phyloP scores from a whole-genome alignment of 2,797 vertebrate species.

The Steatocranus sp. region DNA sequence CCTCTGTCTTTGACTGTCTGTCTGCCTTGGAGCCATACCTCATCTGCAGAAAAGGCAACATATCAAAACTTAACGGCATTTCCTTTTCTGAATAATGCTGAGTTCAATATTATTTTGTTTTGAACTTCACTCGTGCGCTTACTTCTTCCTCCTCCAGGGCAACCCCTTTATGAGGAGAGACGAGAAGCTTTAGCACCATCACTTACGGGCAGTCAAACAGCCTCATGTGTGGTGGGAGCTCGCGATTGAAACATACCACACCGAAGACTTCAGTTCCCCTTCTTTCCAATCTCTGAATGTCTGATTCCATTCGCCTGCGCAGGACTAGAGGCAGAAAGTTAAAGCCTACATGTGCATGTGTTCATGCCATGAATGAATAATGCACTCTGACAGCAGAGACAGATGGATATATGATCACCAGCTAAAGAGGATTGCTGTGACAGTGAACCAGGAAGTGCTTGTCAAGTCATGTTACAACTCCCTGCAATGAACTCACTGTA shows the following conservation, averaged over 20 bases:
- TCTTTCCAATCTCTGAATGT: slow-evolving; percentile 25
- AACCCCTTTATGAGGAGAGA: slow-evolving; percentile 50
- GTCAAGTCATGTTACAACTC: slow-evolving; percentile 57
- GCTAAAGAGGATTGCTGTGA: slow-evolving; percentile 67
- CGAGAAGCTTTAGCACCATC: slow-evolving; percentile 52
- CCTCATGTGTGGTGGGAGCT: slow-evolving; percentile 55
- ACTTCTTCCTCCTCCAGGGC: slow-evolving; percentile 63
- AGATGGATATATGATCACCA: slow-evolving; percentile 67
- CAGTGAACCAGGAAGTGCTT: slow-evolving; percentile 65
- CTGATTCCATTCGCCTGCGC: slow-evolving; percentile 31
- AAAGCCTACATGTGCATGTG: slow-evolving; percentile 50
- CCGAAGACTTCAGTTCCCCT: slow-evolving; percentile 24
- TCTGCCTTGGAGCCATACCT: slow-evolving; percentile 63
- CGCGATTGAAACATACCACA: slow-evolving; percentile 43
- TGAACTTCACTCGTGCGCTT: slow-evolving; percentile 65
- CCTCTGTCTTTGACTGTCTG: slow-evolving; percentile 61
- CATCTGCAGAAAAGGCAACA: slow-evolving; percentile 67
- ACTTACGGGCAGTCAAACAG: slow-evolving; percentile 76
- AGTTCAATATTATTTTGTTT: slow-evolving; percentile 83
- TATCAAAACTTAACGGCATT: slow-evolving; percentile 72
- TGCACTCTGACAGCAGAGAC: slow-evolving; percentile 56
- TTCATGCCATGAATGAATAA: slow-evolving; percentile 46
- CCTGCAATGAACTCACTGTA: slow-evolving; percentile 12
- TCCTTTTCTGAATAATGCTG: slow-evolving; percentile 80
- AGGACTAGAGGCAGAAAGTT: slow-evolving; percentile 28